phyloP scores from a whole-genome alignment of 2,888 invertebrate species.

The Tuta absoluta region DNA sequence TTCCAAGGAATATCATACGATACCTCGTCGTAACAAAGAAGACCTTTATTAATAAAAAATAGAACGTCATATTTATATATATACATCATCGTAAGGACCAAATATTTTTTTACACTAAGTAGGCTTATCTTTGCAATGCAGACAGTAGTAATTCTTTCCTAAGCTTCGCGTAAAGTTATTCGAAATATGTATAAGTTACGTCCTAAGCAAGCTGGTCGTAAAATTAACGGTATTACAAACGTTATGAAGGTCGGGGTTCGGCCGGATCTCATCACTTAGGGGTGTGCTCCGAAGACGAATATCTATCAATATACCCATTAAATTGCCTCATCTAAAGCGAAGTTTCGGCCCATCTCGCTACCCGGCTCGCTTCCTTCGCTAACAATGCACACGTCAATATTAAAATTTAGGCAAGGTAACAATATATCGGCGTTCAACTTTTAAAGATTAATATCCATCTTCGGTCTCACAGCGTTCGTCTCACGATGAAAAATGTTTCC shows the following conservation, averaged over 20 bases:
- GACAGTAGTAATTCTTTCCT: slow-evolving; percentile 65
- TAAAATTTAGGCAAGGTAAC: slow-evolving; percentile 65
- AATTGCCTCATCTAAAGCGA: slow-evolving; percentile 60
- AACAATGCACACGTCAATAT: slow-evolving; percentile 69
- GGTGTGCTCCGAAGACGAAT: slow-evolving; percentile 64
- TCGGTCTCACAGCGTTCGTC: slow-evolving; percentile 53
- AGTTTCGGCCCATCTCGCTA: slow-evolving; percentile 43
- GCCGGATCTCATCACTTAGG: slow-evolving; percentile 76
- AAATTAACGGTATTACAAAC: slow-evolving; percentile 77
- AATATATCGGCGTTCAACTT: slow-evolving; percentile 68
- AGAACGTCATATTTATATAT: slow-evolving; percentile 27
- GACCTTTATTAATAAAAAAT: slow-evolving; percentile 19
- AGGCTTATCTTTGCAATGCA: slow-evolving; percentile 57
- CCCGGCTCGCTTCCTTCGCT: slow-evolving; percentile 50
- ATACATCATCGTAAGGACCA: slow-evolving; percentile 39
- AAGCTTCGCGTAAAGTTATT: slow-evolving; percentile 72
- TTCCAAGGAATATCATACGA: background rate
- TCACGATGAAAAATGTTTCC: slow-evolving; percentile 65
- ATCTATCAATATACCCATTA: slow-evolving; percentile 73
- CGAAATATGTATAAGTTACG: slow-evolving; percentile 77
- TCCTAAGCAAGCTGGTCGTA: slow-evolving; percentile 75
- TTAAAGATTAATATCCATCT: slow-evolving; percentile 65
- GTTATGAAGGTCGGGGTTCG: slow-evolving; percentile 72
- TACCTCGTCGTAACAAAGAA: background rate
- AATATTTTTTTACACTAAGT: slow-evolving; percentile 42